Percentiles rank a stretch among this genome's conserved stretches.
These are phyloP conservation scores for Condylura cristata DNA, from an alignment of 2,113 vertebrate genomes.

Conservation along the genomic window DNA sequence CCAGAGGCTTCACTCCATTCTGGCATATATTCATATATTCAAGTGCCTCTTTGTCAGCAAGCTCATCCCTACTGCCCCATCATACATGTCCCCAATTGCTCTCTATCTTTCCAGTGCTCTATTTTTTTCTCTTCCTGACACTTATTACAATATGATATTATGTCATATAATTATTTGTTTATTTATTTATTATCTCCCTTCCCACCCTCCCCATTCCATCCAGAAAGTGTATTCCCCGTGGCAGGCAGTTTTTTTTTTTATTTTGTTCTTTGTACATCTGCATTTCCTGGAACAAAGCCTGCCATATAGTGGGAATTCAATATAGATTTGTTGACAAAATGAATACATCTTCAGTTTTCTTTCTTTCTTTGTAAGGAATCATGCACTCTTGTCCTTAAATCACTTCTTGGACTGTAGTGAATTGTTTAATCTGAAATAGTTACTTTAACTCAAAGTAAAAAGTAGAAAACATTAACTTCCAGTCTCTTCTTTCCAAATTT, in stretches of 20 bases:
- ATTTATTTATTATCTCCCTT: conserved; percentile 27
- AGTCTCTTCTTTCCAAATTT: background rate
- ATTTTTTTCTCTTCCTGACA: conserved; percentile 24
- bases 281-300: conserved; percentile 51
- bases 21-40: background rate
- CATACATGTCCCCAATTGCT: background rate
- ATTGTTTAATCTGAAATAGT: conserved; percentile 46
- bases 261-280: conserved; percentile 20
- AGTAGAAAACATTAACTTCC: background rate
- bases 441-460: conserved; percentile 13
- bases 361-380: conserved; percentile 49
- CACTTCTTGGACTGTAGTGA: background rate
- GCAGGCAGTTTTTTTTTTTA: background rate
- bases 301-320: conserved; percentile 32
- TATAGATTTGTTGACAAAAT: conserved; percentile 58
- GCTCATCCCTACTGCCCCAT: background rate
- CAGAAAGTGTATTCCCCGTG: background rate
- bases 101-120: background rate
- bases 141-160: background rate
- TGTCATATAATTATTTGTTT: background rate
- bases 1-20: background rate
- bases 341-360: conserved; percentile 51
- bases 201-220: background rate
- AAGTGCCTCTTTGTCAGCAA: background rate
- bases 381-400: conserved; percentile 45